Evolutionary conservation across 2,888 invertebrate species (phyloP), one percentile per base, ranked within the genome.

Genomic region (Caprella mutica): DNA sequence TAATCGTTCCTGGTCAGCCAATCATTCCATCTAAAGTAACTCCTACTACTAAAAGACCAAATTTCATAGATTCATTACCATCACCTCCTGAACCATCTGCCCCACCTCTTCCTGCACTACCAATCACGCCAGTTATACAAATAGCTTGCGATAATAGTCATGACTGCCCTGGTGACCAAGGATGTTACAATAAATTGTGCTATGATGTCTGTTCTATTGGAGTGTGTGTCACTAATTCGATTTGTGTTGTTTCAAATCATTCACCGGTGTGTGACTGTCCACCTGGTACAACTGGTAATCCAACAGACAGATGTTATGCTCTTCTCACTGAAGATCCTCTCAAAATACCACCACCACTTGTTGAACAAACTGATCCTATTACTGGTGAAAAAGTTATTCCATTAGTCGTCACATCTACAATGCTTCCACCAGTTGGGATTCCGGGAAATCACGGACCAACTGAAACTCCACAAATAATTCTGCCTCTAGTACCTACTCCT

Each of bases 241-340:
- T 85, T 72, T 91, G 91, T 44, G 48, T 64, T 8, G 63, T 66
- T 4, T 38, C 56, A 17, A 59, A 58, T 69, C 90, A 91, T 69
- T 76, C 86, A 59, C 88, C 89, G 21, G 80, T 83, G 5, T 91
- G 91, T 70, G 80, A 83, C 39, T 91, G 91, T 68, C 74, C 80
- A 27, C 78, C 77, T 61, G 86, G 86, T 30, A 83, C 81, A 67
- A 80, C 81, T 65, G 90, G 90, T 9, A 85, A 90, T 78, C 87
- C 90, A 40, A 58, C 50, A 24, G 19, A 56, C 14, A 56, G 42
- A 26, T 66, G 65, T 39, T 40, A 51, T 30, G 54, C 51, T 33
- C 33, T 59, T 21, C 39, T 44, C 17, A 42, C 48, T 14, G 48
- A 56, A 8, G 27, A 12, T 21, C 54, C 50, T 17, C 6, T 6